Evolutionary conservation across 2,888 invertebrate genomes (phyloP), one percentile per base, ranked within the genome.

Genomic region (Catocala fraxini): DNA sequence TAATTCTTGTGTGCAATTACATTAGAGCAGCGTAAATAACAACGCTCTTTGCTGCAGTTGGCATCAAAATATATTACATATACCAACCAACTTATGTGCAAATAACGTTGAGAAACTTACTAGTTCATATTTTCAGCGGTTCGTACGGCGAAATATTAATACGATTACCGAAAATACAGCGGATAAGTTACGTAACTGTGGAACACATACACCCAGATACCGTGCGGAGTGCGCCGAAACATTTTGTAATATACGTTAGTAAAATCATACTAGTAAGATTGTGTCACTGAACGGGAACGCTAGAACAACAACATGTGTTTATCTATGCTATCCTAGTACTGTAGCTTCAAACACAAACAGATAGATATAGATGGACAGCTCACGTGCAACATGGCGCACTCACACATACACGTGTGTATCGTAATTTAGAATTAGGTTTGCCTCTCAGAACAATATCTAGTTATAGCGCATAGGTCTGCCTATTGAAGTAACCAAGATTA

Each of bases 151-250:
- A 92, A 81, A 79, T 94, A 58, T 79, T 86, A 54, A 86, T 94
- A 62, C 75, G 86, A 41, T 70, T 93, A 53, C 84, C 87, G 10
- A 77, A 70, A 56, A 70, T 54, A 12, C 73, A 81, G 49, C 63
- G 62, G 52, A 80, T 93, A 34, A 71, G 72, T 42, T 73, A 80
- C 60, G 63, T 92, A 51, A 90, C 91, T 66, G 64, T 94, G 5
- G 91, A 93, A 69, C 94, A 94, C 75, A 82, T 94, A 13, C 81
- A 84, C 3, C 94, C 94, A 2, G 94, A 94, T 70, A 86, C 86
- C 0, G 89, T 91, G 6, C 79, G 70, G 39, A 93, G 93, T 75
- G 93, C 94, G 10, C 94, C 92, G 1, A 92, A 87, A 63, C 78
- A 87, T 66, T 93, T 94, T 63, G 68, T 79, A 13, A 70, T 93